Evolutionary conservation across 2,888 invertebrate genomes (phyloP), one percentile per base, ranked within the genome.

Genomic region (Asteroscopus sphinx): DNA sequence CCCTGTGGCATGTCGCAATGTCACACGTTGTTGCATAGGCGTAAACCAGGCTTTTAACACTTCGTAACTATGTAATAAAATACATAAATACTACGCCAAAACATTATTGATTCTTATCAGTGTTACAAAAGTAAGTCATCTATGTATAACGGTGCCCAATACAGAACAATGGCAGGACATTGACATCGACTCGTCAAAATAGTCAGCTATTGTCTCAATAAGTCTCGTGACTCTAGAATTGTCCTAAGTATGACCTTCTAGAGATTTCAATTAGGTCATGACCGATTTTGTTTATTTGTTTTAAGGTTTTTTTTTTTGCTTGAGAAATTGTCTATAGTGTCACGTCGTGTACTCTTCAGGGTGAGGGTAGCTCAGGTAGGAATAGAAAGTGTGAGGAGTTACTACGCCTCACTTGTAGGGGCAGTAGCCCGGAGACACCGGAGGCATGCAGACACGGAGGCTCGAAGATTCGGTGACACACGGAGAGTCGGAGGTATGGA

Each of bases 101-200:
- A 32, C 33, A 39, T 46, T 17, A 17, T 51, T 37, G 53, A 68
- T 68, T 40, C n/a, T 51, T 52, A 65, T 65, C 57, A 40, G 6
- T 5, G 11, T 47, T 32, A 39, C 48, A 36, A 52, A 60, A 58
- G 46, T 61, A 66, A 47, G 53, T 25, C 58, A 45, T 44, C 26
- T 28, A 61, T 52, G 46, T 60, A 25, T 40, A 42, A 9, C 66
- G 11, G 6, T n/a, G 21, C 17, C 53, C 9, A 21, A 53, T 36
- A 26, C 5, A 33, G 46, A 58, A 69, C 59, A 66, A 56, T 48
- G 35, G n/a, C 30, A 44, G 61, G 55, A 44, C 70, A 55, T 59
- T 61, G 67, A 60, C 49, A 25, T 40, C 26, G 8, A 8, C 8
- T 8, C 15, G 11, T 37, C 42, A 41, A 15, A 46, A 49, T 8